These are phyloP conservation scores for Mesopsocus fuscifrons DNA, from an alignment of 2,888 invertebrate genomes.

Conservation along the genomic window DNA sequence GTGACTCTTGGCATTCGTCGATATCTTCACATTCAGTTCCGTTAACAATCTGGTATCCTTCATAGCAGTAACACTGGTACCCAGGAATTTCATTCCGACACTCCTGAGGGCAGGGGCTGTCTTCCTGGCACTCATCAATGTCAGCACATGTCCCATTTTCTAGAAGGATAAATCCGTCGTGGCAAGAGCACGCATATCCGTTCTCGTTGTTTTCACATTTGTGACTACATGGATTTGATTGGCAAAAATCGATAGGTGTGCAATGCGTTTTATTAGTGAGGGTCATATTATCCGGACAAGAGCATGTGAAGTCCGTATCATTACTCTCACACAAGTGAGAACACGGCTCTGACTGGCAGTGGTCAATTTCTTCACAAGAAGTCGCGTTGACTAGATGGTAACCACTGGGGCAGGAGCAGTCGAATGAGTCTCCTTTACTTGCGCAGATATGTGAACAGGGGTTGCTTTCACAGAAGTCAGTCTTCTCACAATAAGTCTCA, in stretches of 20 bases:
- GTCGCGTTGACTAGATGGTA: slow-evolving; percentile 18
- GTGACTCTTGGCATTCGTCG: slow-evolving; percentile 25
- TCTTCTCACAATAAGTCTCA: slow-evolving; percentile 29
- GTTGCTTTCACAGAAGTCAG: slow-evolving; percentile 33
- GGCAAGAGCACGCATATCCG: neutral
- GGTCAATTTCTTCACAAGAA: slow-evolving; percentile 29
- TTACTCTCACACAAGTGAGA: neutral
- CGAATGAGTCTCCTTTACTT: slow-evolving; percentile 31
- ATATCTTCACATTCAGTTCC: slow-evolving; percentile 22
- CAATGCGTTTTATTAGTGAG: neutral
- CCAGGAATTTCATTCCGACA: slow-evolving; percentile 15
- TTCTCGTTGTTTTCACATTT: slow-evolving; percentile 18
- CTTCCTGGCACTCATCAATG: slow-evolving; percentile 26
- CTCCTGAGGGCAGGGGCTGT: slow-evolving; percentile 19
- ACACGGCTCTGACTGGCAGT: slow-evolving; percentile 21
- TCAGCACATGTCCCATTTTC: slow-evolving; percentile 30
- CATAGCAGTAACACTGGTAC: slow-evolving; percentile 1
- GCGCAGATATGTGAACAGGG: slow-evolving; percentile 36
- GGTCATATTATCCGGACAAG: neutral
- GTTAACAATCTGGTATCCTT: slow-evolving; percentile 14
- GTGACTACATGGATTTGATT: slow-evolving; percentile 11
- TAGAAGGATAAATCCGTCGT: slow-evolving; percentile 23
- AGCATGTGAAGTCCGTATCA: neutral
- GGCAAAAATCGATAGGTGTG: neutral
- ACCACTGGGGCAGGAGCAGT: slow-evolving; percentile 17